Base-by-base conservation (phyloP, 2,113 vertebrate genomes). In the Sylvilagus bachmani region DNA sequence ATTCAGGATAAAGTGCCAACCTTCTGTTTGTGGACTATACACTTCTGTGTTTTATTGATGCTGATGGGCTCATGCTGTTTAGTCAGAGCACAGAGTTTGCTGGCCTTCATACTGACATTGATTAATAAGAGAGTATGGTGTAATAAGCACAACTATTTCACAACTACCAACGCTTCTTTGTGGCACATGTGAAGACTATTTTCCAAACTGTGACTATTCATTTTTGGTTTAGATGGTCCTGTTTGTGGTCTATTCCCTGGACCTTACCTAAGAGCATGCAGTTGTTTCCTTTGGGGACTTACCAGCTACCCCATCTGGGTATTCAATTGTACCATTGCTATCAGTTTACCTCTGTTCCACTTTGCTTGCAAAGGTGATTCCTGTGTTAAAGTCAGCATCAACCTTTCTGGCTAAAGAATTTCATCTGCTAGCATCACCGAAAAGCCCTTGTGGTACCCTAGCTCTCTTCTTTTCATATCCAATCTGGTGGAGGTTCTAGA, bases 1-100 rank as follows among this genome's bases (percentile, higher is more conserved):
- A 92, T 88, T 88, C 21, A 86, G n/a, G 64, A 78, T 53, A 86
- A 80, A 90, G 29, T 31, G 44, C 38, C 33, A 79, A n/a, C 25
- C 61, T 55, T 86, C 27, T 66, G 27, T 25, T 74, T 75, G 86
- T 55, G 80, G n/a, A 62, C n/a, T 29, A 25, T 17, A n/a, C 11
- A 44, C 8, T 91, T 89, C 17, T 89, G 27, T n/a, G 80, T 53
- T 87, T 62, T 51, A 81, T 29, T 92, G 62, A 75, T n/a, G 69
- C 24, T 19, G 6, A 73, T 44, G 73, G 55, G 25, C 17, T 95
- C 4, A 33, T 12, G 51, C 14, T 79, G 8, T 25, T 73, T 19
- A 85, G 36, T 31, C 1, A 38, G 33, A 86, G 31, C 31, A 67
- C 62, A 44, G n/a, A 90, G n/a, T 87, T 27, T 55, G 1, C 19